A percentile compares a stretch with the other conserved stretches of the same genome.
Evolutionary conservation across 2,888 invertebrate genomes (phyloP).

Genomic region (Horisme vitalbata): DNA sequence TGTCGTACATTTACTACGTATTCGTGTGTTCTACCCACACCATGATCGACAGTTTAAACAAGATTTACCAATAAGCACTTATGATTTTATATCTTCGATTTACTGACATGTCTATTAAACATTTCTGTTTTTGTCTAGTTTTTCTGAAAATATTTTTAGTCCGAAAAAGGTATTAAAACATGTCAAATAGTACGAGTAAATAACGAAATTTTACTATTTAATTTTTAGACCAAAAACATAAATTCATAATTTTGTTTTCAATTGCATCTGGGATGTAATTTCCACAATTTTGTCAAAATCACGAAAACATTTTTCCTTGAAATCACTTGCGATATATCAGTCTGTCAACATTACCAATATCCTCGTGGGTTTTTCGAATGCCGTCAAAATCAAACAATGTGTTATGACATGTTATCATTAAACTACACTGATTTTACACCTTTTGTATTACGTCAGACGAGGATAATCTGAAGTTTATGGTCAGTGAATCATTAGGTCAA

Average conservation of each 20-base stretch:
- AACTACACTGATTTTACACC: slow-evolving; percentile 48
- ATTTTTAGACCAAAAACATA: too few relatives aligned
- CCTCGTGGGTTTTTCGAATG: slow-evolving; percentile 39
- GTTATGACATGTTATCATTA: slow-evolving; percentile 43
- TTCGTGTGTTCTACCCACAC: slow-evolving; percentile 29
- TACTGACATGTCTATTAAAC: too few relatives aligned
- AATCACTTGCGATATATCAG: slow-evolving; percentile 9
- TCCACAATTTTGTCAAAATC: too few relatives aligned
- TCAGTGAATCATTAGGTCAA: slow-evolving; percentile 79
- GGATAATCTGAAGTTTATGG: slow-evolving; percentile 73
- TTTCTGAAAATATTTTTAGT: too few relatives aligned
- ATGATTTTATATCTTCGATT: slow-evolving; percentile 19
- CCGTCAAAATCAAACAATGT: slow-evolving; percentile 35
- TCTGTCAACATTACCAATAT: slow-evolving; percentile 29
- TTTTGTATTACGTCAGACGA: slow-evolving; percentile 67
- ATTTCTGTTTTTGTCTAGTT: too few relatives aligned
- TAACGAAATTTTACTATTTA: too few relatives aligned
- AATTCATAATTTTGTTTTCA: too few relatives aligned
- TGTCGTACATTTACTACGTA: slow-evolving; percentile 42
- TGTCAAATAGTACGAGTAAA: too few relatives aligned
- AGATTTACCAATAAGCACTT: slow-evolving; percentile 24
- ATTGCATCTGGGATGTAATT: too few relatives aligned
- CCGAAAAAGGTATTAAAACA: too few relatives aligned
- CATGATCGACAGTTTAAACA: slow-evolving; percentile 31
- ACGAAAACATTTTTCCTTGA: slow-evolving; percentile 24